Percentiles rank a stretch among this genome's conserved stretches.
Evolutionary conservation across 2,113 vertebrate species (phyloP).

Genomic region (Barnardius zonarius): DNA sequence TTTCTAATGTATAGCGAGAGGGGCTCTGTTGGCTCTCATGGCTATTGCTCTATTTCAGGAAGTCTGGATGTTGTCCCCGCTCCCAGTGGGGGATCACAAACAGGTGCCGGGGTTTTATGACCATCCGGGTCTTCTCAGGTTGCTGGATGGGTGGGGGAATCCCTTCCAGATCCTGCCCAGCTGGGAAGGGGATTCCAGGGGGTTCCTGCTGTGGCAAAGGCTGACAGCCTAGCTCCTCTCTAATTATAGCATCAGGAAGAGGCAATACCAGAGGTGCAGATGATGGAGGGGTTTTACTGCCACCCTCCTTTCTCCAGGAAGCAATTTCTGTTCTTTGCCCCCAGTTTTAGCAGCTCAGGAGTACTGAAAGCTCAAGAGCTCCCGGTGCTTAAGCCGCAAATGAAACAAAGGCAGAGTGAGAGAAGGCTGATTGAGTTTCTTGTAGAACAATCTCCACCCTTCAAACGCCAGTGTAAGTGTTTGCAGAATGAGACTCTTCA

Average conservation of each 20-base stretch:
- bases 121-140: constrained; percentile 25
- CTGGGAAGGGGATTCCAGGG: constrained; percentile 20
- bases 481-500: constrained; percentile 15
- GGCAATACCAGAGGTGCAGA: background rate
- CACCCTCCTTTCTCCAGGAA: background rate
- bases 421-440: background rate
- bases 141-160: constrained; percentile 42
- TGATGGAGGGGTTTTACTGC: background rate
- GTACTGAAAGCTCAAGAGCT: background rate
- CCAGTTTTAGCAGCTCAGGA: background rate
- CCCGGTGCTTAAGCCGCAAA: background rate
- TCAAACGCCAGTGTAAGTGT: background rate
- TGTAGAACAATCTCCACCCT: background rate
- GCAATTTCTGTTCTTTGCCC: background rate
- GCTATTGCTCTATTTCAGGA: constrained; percentile 39
- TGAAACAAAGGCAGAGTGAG: background rate
- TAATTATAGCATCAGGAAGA: background rate
- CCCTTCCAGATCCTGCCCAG: constrained; percentile 43
- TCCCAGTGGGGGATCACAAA: constrained; percentile 10
- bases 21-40: background rate
- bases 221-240: background rate
- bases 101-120: constrained; percentile 45
- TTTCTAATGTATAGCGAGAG: background rate
- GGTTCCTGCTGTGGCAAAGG: background rate
- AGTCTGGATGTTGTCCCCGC: background rate